Evolutionary conservation across 2,113 vertebrate genomes (phyloP), one percentile per base, ranked within the genome.

Genomic region (Protobothrops mucrosquamatus): DNA sequence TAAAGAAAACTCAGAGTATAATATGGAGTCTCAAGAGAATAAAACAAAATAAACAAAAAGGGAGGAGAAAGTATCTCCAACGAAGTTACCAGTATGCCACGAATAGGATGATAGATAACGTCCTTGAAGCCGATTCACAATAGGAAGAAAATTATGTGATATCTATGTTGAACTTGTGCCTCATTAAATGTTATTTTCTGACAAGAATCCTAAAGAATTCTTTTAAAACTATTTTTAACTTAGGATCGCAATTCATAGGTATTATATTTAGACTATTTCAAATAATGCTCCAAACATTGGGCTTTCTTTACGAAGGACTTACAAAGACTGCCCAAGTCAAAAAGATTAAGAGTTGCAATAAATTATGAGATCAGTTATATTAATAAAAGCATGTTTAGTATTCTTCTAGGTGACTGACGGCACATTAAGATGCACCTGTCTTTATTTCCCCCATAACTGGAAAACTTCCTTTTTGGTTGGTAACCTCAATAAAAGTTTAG

Each of bases 401-500:
- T 12, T 48, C 39, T 91, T 57, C 34, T 54, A 55, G 26, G 57
- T 39, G 57, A n/a, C 52, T 54, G 39, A 81, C 20, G 34, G 74
- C 43, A 29, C 26, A 91, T 34, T 54, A 52, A 48, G 52, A 52
- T 11, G 51, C n/a, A 59, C 34, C 86, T 18, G 22, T 22, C 59
- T 48, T 90, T n/a, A 81, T 54, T 24, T 81, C n/a, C 20, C 22
- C 20, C 15, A 7, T 55, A 94, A 93, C 34, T 2, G 69, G 94
- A 96, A 61, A 54, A 85, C 93, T 51, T 43, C 18, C 89, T 57
- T n/a, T 18, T 92, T 43, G 92, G 88, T 88, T 92, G 90, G 87
- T 92, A 89, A 89, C 91, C 69, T 34, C 46, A 94, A 24, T 0
- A 90, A 88, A 52, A 59, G 87, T 64, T 55, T 74, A n/a, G 51